Percentiles rank a stretch among this genome's conserved stretches.
Conservation (phyloP, 1,140 invertebrate species). For the Mesaphorura yosii region DNA sequence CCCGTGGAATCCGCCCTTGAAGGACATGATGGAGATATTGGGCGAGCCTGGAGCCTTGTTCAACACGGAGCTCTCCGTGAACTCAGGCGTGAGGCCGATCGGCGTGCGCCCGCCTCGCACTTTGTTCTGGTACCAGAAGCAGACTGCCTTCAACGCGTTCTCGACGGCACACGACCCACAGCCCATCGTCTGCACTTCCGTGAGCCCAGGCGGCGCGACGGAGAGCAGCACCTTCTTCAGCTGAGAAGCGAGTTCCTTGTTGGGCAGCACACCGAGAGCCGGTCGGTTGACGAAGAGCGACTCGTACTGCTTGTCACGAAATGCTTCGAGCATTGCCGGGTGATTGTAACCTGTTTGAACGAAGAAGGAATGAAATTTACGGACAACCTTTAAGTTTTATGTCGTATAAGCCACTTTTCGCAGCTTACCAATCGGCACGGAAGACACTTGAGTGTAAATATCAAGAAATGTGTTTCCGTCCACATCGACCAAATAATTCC, state of each 20-base stretch:
- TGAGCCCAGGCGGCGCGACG: constrained; percentile 65
- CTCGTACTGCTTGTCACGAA: constrained; percentile 65
- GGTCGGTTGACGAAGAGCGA: constrained; percentile 81
- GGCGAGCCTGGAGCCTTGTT: constrained; percentile 78
- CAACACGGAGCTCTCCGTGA: constrained; percentile 64
- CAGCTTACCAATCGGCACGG: constrained; percentile 58
- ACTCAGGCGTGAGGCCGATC: constrained; percentile 65
- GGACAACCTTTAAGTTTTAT: not conserved
- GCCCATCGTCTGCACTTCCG: constrained; percentile 82
- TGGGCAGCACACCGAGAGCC: constrained; percentile 81
- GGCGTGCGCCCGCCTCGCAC: constrained; percentile 55
- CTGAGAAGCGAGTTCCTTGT: constrained; percentile 65
- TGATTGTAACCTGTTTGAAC: constrained; percentile 88
- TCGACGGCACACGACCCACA: constrained; percentile 94
- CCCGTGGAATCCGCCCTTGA: constrained; percentile 67
- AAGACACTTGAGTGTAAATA: constrained; percentile 93
- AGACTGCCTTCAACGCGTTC: constrained; percentile 85
- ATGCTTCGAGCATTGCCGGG: constrained; percentile 64
- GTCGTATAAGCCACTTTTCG: not conserved
- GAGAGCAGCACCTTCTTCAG: constrained; percentile 58
- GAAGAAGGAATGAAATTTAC: not conserved
- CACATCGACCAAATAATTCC: constrained; percentile 91
- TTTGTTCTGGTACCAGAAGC: constrained; percentile 57
- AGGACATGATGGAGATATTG: constrained; percentile 66
- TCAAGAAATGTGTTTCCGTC: constrained; percentile 86